Evolutionary conservation across 1,140 invertebrate genomes (phyloP), one percentile per base, ranked within the genome.

Genomic region (Theocolax elegans): DNA sequence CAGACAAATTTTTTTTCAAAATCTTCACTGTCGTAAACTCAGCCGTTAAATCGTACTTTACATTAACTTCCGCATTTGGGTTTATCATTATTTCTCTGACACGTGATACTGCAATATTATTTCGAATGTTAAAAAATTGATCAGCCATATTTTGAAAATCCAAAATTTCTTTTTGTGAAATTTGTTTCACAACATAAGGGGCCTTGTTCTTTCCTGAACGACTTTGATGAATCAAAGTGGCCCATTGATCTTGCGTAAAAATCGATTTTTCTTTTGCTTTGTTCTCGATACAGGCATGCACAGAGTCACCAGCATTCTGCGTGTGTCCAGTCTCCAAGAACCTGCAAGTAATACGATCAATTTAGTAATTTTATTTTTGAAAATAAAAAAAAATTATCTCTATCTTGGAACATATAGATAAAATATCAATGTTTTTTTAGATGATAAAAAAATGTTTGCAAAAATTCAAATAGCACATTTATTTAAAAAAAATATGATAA

Each of bases 311-410:
- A 49, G 78, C 75, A 56, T 56, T 72, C 40, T 79, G 75, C 12
- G 73, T 79, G 51, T 79, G 76, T 10, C 77, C 77, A 38, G 66
- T 74, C 48, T 74, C 72, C 9, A 80, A 67, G 74, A 79, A 80
- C 67, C 67, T 67, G 29, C 7, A 19, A n/a, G n/a, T n/a, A n/a
- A 64, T 42, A 42, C 1, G 8, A 59, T 51, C 7, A 23, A 8
- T 25, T 4, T 51, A 25, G 7, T 51, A 51, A 23, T 51, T n/a
- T n/a, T n/a, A n/a, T n/a, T n/a, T n/a, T n/a, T n/a, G n/a, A n/a
- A n/a, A n/a, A n/a, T n/a, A n/a, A 29, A 54, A 15, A 4, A 29
- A 54, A 54, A 15, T 29, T 1, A 29, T 31, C 12, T 27, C 31
- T 54, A 29, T 7, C 8, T 23, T 9, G 8, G 15, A 12, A 3